Conservation (phyloP, 2,888 invertebrate genomes). For the Leptinotarsa peninsularis region DNA sequence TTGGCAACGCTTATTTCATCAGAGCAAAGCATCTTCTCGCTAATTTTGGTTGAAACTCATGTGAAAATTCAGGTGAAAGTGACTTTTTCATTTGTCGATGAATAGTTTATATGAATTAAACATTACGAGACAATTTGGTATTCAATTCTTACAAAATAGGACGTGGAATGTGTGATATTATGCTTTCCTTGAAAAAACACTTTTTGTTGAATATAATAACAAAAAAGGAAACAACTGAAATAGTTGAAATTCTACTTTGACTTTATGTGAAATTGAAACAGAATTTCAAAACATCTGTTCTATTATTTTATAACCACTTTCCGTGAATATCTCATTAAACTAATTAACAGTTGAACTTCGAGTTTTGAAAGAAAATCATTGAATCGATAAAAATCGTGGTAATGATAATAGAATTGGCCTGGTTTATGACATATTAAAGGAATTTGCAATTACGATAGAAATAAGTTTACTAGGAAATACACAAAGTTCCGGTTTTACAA, state of each 20-base stretch:
- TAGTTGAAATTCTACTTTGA: too few species aligned
- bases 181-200: background rate
- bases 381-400: too few species aligned
- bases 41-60: constrained; percentile 20
- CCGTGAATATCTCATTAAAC: too few species aligned
- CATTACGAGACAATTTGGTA: background rate
- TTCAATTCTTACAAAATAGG: background rate
- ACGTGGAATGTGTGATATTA: background rate
- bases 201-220: too few species aligned
- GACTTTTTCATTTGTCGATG: constrained; percentile 4
- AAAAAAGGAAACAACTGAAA: too few species aligned
- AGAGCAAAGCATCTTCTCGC: constrained; percentile 9
- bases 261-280: too few species aligned
- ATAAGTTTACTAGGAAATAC: background rate
- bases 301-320: too few species aligned
- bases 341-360: too few species aligned
- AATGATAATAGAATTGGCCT: too few species aligned
- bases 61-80: constrained; percentile 19
- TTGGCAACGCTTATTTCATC: constrained; percentile 9
- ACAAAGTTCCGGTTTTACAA: constrained; percentile 9
- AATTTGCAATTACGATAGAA: background rate
- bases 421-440: too few species aligned
- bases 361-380: too few species aligned
- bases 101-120: constrained; percentile 13
- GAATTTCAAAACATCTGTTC: too few species aligned